Evolutionary conservation across 2,797 vertebrate species (phyloP).

Genomic region (Adelosebastes latens): DNA sequence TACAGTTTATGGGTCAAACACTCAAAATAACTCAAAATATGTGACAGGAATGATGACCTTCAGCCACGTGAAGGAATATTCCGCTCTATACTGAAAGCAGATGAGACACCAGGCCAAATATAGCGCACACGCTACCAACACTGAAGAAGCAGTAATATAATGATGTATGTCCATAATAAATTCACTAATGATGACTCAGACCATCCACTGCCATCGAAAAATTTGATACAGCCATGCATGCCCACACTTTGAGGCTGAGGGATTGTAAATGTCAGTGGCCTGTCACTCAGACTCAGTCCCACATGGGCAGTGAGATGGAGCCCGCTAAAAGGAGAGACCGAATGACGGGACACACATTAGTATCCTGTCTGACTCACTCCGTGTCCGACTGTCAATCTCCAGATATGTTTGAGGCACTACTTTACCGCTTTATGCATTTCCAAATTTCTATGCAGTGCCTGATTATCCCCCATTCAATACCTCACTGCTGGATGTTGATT

Average conservation of each 20-base stretch:
- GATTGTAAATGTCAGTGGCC: constrained; percentile 78
- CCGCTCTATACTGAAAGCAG: not conserved
- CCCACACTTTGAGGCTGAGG: constrained; percentile 61
- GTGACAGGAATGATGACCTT: not conserved
- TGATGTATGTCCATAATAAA: constrained; percentile 19
- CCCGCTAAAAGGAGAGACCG: constrained; percentile 80
- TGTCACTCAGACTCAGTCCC: constrained; percentile 86
- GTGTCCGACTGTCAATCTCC: constrained; percentile 72
- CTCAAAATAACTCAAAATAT: not conserved
- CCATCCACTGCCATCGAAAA: constrained; percentile 25
- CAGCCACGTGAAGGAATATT: not conserved
- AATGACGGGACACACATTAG: constrained; percentile 61
- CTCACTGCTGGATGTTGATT: constrained; percentile 48
- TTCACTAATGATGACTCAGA: constrained; percentile 49
- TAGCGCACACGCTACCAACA: not conserved
- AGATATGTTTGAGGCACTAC: constrained; percentile 39
- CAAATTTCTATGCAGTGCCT: constrained; percentile 41
- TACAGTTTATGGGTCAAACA: not conserved
- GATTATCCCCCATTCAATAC: constrained; percentile 61
- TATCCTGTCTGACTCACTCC: constrained; percentile 82
- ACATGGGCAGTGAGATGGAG: constrained; percentile 81
- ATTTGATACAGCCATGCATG: constrained; percentile 49
- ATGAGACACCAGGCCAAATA: not conserved
- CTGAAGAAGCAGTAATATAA: constrained; percentile 8
- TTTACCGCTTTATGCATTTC: constrained; percentile 58